phyloP scores from a whole-genome alignment of 2,888 invertebrate genomes.

The Watsonalla cultraria region DNA sequence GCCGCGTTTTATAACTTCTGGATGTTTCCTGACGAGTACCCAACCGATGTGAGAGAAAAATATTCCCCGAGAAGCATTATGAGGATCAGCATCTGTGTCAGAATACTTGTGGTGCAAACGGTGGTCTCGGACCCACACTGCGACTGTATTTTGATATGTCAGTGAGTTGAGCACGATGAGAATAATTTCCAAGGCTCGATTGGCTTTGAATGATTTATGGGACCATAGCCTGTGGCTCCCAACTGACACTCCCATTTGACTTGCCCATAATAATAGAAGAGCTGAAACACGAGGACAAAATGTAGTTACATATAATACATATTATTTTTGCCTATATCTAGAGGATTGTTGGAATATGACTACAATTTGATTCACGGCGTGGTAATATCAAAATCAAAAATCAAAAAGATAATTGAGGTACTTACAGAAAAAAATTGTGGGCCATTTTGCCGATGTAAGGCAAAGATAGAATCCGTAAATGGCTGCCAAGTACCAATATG shows the following conservation, averaged over 20 bases:
- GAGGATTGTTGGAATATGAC: too few species aligned
- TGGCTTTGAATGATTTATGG: conserved; percentile 33
- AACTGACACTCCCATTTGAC: conserved; percentile 24
- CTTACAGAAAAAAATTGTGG: conserved; percentile 32
- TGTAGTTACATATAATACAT: neutral
- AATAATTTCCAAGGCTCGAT: conserved; percentile 24
- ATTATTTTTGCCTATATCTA: conserved; percentile 16
- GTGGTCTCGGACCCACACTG: conserved; percentile 41
- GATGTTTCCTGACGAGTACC: conserved; percentile 87
- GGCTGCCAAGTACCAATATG: conserved; percentile 35
- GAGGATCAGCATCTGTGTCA: conserved; percentile 88
- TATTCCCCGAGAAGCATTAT: conserved; percentile 87
- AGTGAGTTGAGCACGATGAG: conserved; percentile 22
- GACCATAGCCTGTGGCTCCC: conserved; percentile 36
- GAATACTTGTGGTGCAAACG: conserved; percentile 78
- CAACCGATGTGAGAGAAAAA: conserved; percentile 92
- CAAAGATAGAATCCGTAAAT: conserved; percentile 38
- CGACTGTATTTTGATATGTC: conserved; percentile 55
- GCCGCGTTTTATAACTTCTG: conserved; percentile 84
- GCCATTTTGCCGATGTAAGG: conserved; percentile 37
- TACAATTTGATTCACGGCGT: too few species aligned
- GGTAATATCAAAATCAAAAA: too few species aligned
- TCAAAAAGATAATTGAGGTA: too few species aligned
- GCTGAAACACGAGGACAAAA: neutral
- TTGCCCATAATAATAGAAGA: neutral